Percentiles rank a stretch among this genome's conserved stretches.
These are phyloP conservation scores for Neofelis nebulosa DNA, from an alignment of 2,113 vertebrate species.

Conservation along the genomic window DNA sequence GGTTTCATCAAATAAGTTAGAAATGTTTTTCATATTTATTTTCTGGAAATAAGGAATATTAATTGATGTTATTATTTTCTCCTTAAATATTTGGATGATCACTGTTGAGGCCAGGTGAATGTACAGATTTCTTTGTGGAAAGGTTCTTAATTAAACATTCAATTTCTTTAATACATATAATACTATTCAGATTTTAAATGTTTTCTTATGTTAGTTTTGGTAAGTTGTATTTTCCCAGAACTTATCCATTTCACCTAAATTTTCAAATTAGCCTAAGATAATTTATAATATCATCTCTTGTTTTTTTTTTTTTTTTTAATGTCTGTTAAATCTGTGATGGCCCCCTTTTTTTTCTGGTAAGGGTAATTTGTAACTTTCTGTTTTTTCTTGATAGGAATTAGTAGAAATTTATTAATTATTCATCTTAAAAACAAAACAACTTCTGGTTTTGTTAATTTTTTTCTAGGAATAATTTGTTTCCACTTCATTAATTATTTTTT, in stretches of 20 bases:
- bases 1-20: background rate
- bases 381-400: background rate
- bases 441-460: constrained; percentile 3
- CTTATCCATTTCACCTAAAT: background rate
- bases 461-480: background rate
- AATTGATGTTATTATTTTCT: background rate
- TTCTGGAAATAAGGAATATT: background rate
- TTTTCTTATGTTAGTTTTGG: constrained; percentile 7
- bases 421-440: background rate
- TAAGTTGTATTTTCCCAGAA: background rate
- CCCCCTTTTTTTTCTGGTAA: background rate
- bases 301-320: background rate
- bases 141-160: background rate
- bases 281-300: background rate
- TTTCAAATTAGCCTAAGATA: background rate
- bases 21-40: background rate
- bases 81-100: background rate
- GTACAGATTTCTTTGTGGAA: background rate
- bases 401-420: background rate
- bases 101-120: background rate
- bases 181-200: background rate
- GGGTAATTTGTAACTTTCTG: background rate
- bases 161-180: background rate
- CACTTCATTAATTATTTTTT: background rate
- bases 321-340: background rate